Evolutionary conservation across 1,140 invertebrate genomes (phyloP).

Genomic region (Galleria mellonella): DNA sequence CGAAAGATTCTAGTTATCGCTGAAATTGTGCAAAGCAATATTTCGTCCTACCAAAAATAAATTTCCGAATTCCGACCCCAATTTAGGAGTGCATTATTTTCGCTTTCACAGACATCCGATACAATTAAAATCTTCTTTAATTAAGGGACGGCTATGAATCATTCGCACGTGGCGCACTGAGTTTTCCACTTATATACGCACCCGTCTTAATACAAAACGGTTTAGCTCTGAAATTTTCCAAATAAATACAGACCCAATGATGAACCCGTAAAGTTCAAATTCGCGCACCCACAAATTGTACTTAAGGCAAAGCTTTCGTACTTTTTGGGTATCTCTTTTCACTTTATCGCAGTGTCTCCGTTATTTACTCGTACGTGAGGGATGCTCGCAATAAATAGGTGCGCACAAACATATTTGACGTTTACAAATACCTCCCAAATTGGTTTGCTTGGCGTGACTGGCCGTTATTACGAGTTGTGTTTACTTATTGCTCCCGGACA

Average conservation of each 20-base stretch:
- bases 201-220: conserved; percentile 29
- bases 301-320: conserved; percentile 35
- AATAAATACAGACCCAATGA: conserved; percentile 33
- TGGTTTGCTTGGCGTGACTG: conserved; percentile 59
- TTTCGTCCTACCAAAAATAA: conserved; percentile 63
- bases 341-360: conserved; percentile 64
- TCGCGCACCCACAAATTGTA: conserved; percentile 4
- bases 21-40: conserved; percentile 57
- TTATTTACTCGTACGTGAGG: conserved; percentile 70
- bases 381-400: conserved; percentile 68
- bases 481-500: conserved; percentile 41
- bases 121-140: conserved; percentile 76
- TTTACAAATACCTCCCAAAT: conserved; percentile 67
- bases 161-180: conserved; percentile 75
- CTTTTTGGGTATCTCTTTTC: conserved; percentile 61
- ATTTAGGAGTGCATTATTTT: conserved; percentile 74
- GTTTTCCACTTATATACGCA: conserved; percentile 67
- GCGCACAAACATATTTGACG: conserved; percentile 67
- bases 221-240: conserved; percentile 24
- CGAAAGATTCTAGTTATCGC: too few species aligned
- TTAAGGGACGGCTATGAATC: conserved; percentile 73
- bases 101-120: conserved; percentile 73
- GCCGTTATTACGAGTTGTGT: conserved; percentile 51
- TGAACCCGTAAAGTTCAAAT: conserved; percentile 26
- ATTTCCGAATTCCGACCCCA: conserved; percentile 63